Base-by-base conservation (phyloP, 2,113 vertebrate species). In the Callocephalon fimbriatum region DNA sequence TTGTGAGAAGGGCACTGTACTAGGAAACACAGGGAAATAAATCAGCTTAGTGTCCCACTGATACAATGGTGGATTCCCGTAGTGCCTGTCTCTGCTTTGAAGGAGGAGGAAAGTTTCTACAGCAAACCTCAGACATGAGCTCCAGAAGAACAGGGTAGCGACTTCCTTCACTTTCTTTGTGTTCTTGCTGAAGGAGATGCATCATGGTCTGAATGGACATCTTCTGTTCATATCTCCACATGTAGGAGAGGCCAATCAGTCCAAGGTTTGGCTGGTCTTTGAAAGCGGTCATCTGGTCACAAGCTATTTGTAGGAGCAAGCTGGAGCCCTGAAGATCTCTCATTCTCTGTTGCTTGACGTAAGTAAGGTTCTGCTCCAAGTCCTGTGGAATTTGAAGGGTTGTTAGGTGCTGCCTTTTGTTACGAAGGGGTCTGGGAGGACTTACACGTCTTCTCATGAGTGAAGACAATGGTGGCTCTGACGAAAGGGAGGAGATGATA, bases 171-270 rank as follows among this genome's bases (percentile, higher is more conserved):
- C 11, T 61, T 66, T 56, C 71, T 48, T 29, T 18, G 11, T 92
- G 70, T 44, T 95, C 79, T 83, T 88, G 86, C 47, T 97, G 94
- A 65, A 96, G 91, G 23, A 92, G 70, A 45, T 96, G 85, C 37
- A 31, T 84, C 26, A 96, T 35, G 26, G 62, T 59, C 17, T 95
- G 95, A 35, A 96, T 74, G 27, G 86, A 93, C 44, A 78, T 92
- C 76, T 79, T 96, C 48, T 97, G 90, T 67, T 96, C 85, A 83
- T 77, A 90, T 63, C 40, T 77, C 96, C 96, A 97, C 91, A 95
- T 92, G 22, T 54, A 26, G 37, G 93, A 92, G 32, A 89, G 38
- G 29, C 85, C 91, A 42, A 93, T 81, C 12, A 90, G 42, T 35
- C 86, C 67, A 20, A 72, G 31, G 42, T 48, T 80, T 31, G 67